Percentiles rank a stretch among this genome's conserved stretches.
Conservation (phyloP, 2,113 vertebrate genomes). For the Rissa tridactyla region DNA sequence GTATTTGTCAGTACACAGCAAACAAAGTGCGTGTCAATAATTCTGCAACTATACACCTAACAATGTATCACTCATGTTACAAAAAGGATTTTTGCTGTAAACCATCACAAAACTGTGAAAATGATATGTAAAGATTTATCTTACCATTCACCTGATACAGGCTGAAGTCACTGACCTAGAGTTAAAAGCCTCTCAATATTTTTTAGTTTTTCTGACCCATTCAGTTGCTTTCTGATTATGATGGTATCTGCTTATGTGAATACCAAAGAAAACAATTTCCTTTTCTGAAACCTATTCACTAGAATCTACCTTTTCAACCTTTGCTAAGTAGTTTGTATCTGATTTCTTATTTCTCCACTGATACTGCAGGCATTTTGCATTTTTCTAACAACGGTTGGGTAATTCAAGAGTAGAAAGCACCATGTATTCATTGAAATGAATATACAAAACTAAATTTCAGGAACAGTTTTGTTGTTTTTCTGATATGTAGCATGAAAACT, state of each 20-base stretch:
- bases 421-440: background rate
- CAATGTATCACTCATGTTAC: background rate
- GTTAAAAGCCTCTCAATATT: background rate
- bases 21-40: background rate
- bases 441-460: background rate
- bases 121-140: background rate
- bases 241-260: background rate
- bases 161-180: background rate
- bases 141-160: background rate
- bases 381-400: background rate
- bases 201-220: background rate
- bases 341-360: background rate
- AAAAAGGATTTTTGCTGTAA: background rate
- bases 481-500: background rate
- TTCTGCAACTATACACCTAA: background rate
- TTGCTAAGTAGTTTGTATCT: background rate
- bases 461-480: background rate
- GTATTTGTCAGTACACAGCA: background rate
- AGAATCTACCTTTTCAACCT: background rate
- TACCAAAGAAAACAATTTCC: background rate
- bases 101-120: background rate
- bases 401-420: background rate
- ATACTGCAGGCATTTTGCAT: background rate
- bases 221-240: background rate
- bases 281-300: background rate